Conservation (phyloP, 2,113 vertebrate species). For the Phasianus colchicus region DNA sequence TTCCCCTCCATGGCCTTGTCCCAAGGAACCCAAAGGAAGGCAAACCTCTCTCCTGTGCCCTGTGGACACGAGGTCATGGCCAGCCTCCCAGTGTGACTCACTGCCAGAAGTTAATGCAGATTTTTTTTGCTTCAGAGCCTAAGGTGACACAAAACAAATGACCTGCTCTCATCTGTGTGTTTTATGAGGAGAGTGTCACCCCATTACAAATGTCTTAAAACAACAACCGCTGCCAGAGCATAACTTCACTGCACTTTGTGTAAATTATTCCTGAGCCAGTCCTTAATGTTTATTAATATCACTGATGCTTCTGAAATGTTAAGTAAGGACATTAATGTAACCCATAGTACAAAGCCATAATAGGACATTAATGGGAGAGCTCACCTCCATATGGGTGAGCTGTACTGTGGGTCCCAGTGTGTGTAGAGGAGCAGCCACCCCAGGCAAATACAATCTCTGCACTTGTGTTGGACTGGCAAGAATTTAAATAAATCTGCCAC, state of each 20-base stretch:
- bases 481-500: not conserved
- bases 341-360: not conserved
- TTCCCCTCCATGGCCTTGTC: not conserved
- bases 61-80: fast-evolving
- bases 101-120: not conserved
- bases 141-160: not conserved
- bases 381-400: not conserved
- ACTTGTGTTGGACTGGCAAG: not conserved
- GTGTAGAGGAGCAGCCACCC: not conserved
- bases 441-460: not conserved
- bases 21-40: not conserved
- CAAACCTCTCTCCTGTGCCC: not conserved
- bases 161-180: fast-evolving
- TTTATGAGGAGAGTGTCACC: not conserved
- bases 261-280: not conserved
- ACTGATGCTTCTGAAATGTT: not conserved
- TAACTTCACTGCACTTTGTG: not conserved
- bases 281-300: not conserved
- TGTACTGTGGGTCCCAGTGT: not conserved
- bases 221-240: not conserved
- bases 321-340: not conserved
- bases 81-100: fast-evolving
- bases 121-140: not conserved
- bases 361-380: not conserved
- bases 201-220: not conserved